Evolutionary conservation across 2,888 invertebrate species (phyloP), one percentile per base, ranked within the genome.

Genomic region (Lycaena phlaeas): DNA sequence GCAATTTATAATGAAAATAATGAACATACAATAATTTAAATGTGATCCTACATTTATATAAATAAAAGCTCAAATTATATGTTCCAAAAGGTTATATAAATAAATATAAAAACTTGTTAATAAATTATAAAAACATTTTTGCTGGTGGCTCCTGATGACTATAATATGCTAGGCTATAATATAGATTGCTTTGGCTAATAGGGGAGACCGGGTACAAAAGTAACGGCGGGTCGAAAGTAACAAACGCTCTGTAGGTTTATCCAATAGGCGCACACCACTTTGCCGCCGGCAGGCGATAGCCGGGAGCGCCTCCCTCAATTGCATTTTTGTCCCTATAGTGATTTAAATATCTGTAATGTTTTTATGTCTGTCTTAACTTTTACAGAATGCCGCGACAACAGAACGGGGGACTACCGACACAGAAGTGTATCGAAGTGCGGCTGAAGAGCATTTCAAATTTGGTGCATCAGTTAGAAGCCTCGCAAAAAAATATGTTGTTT

Each of bases 221-320:
- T 54, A 54, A 54, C 51, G 44, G 53, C 46, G 52, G 52, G 49
- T 51, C 46, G 48, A 51, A 53, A 52, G 49, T 51, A 53, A 51
- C 50, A 51, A 53, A 47, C 38, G 48, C 46, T 49, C 42, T 50
- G 22, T 53, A 49, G 45, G 18, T 44, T 43, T 49, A 45, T 45
- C 43, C 41, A 50, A 51, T 44, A 17, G 50, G 29, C 45, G 38
- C 43, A 48, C 42, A 36, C 36, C 41, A 38, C 38, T 30, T 2
- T 4, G 30, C 30, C 14, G 9, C 15, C 9, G 36, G 27, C 29
- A 36, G 40, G 34, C 12, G 40, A 34, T 40, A 40, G 41, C 44
- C 40, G 40, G 34, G 39, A 40, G 46, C 28, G 36, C 45, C 39
- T 39, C 42, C 40, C 40, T 36, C 40, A 37, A 12, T 40, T 34